phyloP scores from a whole-genome alignment of 1,140 invertebrate genomes.

The Triops cancriformis region DNA sequence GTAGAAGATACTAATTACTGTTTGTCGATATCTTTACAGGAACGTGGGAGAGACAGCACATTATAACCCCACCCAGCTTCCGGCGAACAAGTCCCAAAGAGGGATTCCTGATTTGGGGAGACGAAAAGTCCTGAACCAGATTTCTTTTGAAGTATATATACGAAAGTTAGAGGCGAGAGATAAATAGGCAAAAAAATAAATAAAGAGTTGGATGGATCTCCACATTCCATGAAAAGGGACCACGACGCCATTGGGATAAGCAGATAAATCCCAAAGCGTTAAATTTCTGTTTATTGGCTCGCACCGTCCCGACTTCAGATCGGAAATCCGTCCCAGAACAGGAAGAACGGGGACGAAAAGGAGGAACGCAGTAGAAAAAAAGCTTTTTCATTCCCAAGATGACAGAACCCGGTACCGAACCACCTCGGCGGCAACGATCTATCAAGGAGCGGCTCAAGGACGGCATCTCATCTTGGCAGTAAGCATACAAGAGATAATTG shows the following conservation, averaged over 20 bases:
- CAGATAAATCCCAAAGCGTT: not conserved
- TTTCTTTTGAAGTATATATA: too few species aligned
- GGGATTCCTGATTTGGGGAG: too few species aligned
- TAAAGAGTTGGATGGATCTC: not conserved
- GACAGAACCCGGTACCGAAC: not conserved
- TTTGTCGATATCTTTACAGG: too few species aligned
- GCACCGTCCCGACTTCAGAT: too few species aligned
- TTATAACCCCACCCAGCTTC: too few species aligned
- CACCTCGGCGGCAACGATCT: conserved; percentile 41
- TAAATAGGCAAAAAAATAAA: not conserved
- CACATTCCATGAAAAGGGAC: not conserved
- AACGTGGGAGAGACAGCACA: too few species aligned
- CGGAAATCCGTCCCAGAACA: too few species aligned
- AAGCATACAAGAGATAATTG: conserved; percentile 42
- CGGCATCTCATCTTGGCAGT: conserved; percentile 66
- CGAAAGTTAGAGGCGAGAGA: not conserved
- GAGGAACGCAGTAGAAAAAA: not conserved
- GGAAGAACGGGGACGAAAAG: too few species aligned
- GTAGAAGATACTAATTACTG: too few species aligned
- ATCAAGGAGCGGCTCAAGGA: conserved; percentile 62
- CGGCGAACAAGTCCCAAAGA: too few species aligned
- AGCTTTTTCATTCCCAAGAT: not conserved
- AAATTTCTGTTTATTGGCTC: too few species aligned
- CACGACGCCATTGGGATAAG: not conserved
- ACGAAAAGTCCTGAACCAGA: too few species aligned